Evolutionary conservation across 2,797 vertebrate genomes (phyloP).

Genomic region (Adelosebastes latens): DNA sequence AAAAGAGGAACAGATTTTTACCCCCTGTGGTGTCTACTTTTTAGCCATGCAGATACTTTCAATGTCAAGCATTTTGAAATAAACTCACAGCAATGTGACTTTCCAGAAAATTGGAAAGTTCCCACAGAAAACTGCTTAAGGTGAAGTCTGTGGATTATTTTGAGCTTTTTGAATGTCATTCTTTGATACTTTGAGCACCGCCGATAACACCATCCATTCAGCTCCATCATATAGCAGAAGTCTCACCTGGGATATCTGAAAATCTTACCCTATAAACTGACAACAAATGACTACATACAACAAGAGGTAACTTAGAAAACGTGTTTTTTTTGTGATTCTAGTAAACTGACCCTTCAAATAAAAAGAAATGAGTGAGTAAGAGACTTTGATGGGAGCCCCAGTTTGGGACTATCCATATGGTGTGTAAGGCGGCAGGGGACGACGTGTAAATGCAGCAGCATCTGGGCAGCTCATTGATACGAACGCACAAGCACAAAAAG

Average conservation of each 20-base stretch:
- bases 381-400: not conserved
- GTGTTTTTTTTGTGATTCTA: not conserved
- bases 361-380: not conserved
- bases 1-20: slow-evolving; percentile 4
- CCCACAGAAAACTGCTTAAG: not conserved
- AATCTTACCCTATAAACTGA: not conserved
- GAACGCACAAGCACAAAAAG: slow-evolving; percentile 13
- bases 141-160: not conserved
- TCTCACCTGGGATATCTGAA: not conserved
- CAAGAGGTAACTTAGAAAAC: not conserved
- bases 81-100: not conserved
- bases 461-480: slow-evolving; percentile 18
- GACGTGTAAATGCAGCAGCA: slow-evolving; percentile 17
- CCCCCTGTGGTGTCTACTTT: not conserved
- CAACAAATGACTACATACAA: not conserved
- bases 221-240: not conserved
- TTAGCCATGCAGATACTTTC: not conserved
- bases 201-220: not conserved
- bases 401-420: slow-evolving; percentile 25
- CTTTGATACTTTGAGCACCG: slow-evolving; percentile 1
- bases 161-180: not conserved
- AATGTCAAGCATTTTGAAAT: not conserved
- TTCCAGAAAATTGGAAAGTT: not conserved
- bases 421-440: not conserved
- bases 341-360: not conserved